Percentiles rank a stretch among this genome's conserved stretches.
Conservation (phyloP, 92 coral and sea anemone genomes). For the Nematostella vectensis region DNA sequence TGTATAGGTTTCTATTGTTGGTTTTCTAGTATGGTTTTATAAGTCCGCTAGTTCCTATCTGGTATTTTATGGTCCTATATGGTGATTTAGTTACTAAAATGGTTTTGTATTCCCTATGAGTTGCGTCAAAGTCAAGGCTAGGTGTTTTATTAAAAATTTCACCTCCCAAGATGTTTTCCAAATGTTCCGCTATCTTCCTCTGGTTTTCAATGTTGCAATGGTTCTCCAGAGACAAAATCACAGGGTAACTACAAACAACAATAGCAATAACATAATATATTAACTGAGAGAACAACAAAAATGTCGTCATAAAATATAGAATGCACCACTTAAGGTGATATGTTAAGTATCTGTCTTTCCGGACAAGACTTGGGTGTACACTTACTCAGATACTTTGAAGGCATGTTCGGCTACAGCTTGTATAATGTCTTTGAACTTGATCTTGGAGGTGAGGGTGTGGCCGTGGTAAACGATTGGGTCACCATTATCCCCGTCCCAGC, state of each 20-base stretch:
- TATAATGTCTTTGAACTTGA: conserved; percentile 74
- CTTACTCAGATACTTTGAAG: conserved; percentile 88
- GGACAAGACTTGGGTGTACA: neutral
- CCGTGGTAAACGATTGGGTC: conserved; percentile 98
- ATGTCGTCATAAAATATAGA: too few species aligned
- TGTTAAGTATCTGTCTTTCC: neutral
- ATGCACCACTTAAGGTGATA: too few species aligned
- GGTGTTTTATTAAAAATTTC: neutral
- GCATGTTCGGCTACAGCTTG: conserved; percentile 57
- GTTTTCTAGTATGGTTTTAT: too few species aligned
- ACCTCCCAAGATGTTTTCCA: conserved; percentile 78
- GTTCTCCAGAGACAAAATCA: conserved; percentile 88
- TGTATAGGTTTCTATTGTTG: too few species aligned
- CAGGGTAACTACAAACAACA: conserved; percentile 63
- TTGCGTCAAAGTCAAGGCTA: too few species aligned
- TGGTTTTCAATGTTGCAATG: conserved; percentile 81
- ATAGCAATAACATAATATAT: conserved; percentile 3
- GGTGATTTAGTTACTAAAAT: too few species aligned
- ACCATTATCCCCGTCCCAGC: conserved; percentile 86
- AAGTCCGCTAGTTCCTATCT: too few species aligned
- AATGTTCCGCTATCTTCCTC: conserved; percentile 70
- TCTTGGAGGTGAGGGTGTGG: conserved; percentile 87
- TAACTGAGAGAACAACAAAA: too few species aligned
- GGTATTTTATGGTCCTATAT: too few species aligned
- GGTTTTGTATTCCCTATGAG: too few species aligned